Percentiles rank a stretch among this genome's conserved stretches.
These are phyloP conservation scores for Loxodonta africana DNA, from an alignment of 2,113 vertebrate genomes.

Conservation along the genomic window DNA sequence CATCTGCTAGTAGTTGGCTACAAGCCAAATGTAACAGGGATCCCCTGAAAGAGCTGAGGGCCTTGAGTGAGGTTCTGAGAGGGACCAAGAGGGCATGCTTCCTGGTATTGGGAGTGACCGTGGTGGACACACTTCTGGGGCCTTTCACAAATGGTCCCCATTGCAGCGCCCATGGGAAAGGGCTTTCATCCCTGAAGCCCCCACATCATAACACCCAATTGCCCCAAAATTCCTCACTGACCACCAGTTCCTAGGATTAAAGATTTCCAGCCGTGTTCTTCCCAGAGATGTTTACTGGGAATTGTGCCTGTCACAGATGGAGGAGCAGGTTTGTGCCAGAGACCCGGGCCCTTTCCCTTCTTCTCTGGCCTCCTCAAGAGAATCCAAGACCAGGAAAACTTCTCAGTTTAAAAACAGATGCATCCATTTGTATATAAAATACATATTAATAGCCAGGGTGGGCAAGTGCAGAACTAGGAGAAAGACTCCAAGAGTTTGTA, in stretches of 20 bases:
- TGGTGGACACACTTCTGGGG: rapidly evolving
- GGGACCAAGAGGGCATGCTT: rapidly evolving
- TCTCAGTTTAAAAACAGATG: neutral
- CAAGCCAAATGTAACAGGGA: neutral
- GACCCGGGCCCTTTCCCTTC: neutral
- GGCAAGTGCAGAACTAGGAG: neutral
- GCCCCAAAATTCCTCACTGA: neutral
- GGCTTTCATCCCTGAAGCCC: neutral
- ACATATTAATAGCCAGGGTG: neutral
- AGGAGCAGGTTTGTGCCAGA: neutral
- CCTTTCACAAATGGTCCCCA: rapidly evolving
- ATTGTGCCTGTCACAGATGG: neutral
- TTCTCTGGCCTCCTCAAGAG: neutral
- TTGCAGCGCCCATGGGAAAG: neutral
- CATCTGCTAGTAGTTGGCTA: conserved; percentile 27
- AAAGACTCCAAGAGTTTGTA: neutral
- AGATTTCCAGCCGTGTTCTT: neutral
- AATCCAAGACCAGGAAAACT: neutral
- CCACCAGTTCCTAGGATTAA: neutral
- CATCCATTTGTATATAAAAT: neutral
- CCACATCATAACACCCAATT: neutral
- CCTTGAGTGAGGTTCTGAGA: neutral
- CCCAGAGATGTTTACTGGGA: neutral
- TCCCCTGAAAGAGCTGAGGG: rapidly evolving
- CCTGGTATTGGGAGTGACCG: rapidly evolving